A percentile compares a stretch with the other conserved stretches of the same genome.
Conservation (phyloP, 1,140 invertebrate genomes). For the Hylaeus volcanicus region DNA sequence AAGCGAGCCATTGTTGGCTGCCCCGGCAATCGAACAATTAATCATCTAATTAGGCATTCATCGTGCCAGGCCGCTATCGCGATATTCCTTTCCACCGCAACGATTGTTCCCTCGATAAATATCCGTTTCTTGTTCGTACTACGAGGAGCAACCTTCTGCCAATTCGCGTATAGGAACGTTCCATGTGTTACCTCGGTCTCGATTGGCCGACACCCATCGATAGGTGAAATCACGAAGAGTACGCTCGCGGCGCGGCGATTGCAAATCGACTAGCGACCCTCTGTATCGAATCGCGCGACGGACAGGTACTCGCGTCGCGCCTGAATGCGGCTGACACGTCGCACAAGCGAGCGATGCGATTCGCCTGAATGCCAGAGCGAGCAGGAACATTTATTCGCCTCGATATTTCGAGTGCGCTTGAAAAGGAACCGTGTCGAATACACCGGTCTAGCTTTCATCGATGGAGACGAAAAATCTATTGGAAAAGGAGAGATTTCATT, state of each 20-base stretch:
- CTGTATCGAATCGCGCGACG: constrained; percentile 9
- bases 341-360: constrained; percentile 31
- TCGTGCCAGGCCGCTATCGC: constrained; percentile 35
- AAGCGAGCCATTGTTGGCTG: constrained; percentile 65
- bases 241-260: background rate
- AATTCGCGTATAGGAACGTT: too few species aligned
- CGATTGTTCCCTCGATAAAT: constrained; percentile 58
- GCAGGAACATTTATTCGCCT: constrained; percentile 19
- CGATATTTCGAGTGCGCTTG: constrained; percentile 6
- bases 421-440: constrained; percentile 36
- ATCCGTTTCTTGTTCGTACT: constrained; percentile 29
- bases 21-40: constrained; percentile 73
- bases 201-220: constrained; percentile 34
- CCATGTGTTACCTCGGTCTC: background rate
- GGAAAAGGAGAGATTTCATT: constrained; percentile 5
- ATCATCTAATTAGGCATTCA: constrained; percentile 74
- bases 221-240: constrained; percentile 4
- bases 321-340: constrained; percentile 59
- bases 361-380: constrained; percentile 13
- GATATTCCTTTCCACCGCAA: constrained; percentile 39
- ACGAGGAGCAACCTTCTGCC: constrained; percentile 6
- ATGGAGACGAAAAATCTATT: background rate
- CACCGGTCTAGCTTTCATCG: constrained; percentile 23
- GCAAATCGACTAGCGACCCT: constrained; percentile 11
- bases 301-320: constrained; percentile 40